These are phyloP conservation scores for Lagorchestes hirsutus DNA, from an alignment of 2,797 vertebrate genomes.

Conservation along the genomic window DNA sequence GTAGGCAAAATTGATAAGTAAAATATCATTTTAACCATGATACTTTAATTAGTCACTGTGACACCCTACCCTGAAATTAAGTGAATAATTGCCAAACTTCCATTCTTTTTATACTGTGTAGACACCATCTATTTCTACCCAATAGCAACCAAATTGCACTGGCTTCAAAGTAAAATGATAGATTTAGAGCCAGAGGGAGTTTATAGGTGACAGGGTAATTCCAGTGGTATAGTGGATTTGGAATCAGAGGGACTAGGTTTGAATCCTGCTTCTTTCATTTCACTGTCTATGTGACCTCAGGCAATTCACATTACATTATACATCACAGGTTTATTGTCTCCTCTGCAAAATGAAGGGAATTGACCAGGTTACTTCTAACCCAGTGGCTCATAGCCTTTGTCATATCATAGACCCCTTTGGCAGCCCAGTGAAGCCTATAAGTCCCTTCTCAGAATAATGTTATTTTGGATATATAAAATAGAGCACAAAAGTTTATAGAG, in stretches of 20 bases:
- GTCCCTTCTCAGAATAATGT: not conserved
- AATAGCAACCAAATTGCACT: not conserved
- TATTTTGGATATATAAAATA: not conserved
- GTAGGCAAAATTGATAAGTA: slow-evolving; percentile 23
- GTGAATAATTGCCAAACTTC: not conserved
- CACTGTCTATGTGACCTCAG: not conserved
- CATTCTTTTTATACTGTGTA: not conserved
- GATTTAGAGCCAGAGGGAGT: not conserved
- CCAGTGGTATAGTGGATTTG: not conserved
- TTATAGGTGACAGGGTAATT: not conserved
- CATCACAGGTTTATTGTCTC: not conserved
- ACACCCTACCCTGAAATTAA: not conserved
- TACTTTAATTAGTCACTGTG: not conserved
- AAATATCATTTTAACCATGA: not conserved
- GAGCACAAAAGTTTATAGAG: not conserved
- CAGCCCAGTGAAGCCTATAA: not conserved
- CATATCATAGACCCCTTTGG: not conserved
- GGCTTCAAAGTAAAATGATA: not conserved
- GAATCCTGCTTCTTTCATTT: not conserved
- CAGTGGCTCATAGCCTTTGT: not conserved
- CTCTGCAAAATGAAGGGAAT: not conserved
- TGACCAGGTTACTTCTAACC: not conserved
- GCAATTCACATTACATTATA: not conserved
- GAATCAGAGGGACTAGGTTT: not conserved
- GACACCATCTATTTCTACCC: not conserved